phyloP scores from a whole-genome alignment of 2,797 vertebrate species.

The Antennarius maculatus region DNA sequence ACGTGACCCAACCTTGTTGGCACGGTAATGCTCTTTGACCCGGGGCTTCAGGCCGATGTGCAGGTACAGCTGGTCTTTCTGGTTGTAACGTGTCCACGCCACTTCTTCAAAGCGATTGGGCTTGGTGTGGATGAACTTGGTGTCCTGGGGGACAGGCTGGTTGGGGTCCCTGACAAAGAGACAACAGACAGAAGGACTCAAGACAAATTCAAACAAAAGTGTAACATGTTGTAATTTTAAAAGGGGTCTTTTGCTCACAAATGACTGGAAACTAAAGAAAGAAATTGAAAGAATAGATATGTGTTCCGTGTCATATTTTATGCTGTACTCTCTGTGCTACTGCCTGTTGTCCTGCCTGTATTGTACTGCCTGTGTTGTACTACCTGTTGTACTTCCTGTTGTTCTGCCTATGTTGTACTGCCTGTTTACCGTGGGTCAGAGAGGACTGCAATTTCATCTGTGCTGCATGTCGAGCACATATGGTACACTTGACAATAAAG shows the following conservation, averaged over 20 bases:
- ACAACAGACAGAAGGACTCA: background rate
- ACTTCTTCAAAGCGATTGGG: constrained; percentile 99
- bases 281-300: too few species aligned
- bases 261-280: too few species aligned
- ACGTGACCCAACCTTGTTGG: constrained; percentile 88
- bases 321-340: too few species aligned
- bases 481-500: too few species aligned
- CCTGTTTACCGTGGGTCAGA: too few species aligned
- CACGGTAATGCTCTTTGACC: constrained; percentile 98
- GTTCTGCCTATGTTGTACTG: too few species aligned
- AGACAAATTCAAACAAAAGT: background rate
- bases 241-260: constrained; percentile 5
- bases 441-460: too few species aligned
- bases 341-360: too few species aligned
- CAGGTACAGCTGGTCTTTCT: constrained; percentile 98
- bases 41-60: constrained; percentile 99
- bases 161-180: constrained; percentile 90
- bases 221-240: background rate
- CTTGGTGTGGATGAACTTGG: constrained; percentile 99
- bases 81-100: constrained; percentile 98
- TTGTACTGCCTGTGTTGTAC: too few species aligned
- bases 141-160: constrained; percentile 98
- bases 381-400: too few species aligned
- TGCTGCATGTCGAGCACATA: too few species aligned
- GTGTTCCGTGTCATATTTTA: too few species aligned